A percentile compares a stretch with the other conserved stretches of the same genome.
Evolutionary conservation across 2,797 vertebrate genomes (phyloP).

Genomic region (Tauraco hartlaubi): DNA sequence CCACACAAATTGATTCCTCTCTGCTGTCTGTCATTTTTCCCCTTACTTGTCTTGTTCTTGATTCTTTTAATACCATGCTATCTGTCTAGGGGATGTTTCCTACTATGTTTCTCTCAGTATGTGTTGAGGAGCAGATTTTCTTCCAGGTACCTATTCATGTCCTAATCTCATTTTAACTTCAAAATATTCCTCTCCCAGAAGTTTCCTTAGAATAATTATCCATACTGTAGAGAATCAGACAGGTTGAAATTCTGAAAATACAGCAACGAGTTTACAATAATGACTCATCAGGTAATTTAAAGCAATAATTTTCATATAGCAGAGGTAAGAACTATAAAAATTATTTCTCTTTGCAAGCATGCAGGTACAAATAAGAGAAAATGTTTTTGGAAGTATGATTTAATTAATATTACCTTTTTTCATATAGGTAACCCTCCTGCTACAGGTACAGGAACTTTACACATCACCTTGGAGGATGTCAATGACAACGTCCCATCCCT

Average conservation of each 20-base stretch:
- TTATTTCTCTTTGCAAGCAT: background rate
- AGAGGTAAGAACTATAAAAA: background rate
- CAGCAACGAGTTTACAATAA: background rate
- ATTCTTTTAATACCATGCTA: background rate
- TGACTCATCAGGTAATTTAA: background rate
- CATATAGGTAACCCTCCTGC: constrained; percentile 89
- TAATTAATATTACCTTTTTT: background rate
- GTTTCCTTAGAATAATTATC: constrained; percentile 8
- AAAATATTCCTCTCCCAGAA: constrained; percentile 40
- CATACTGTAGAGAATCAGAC: background rate
- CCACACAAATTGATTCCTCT: background rate
- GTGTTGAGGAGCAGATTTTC: constrained; percentile 14
- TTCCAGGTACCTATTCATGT: constrained; percentile 9
- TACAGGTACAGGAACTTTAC: constrained; percentile 92
- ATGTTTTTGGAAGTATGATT: background rate
- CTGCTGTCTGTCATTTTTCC: background rate
- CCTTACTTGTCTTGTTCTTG: background rate
- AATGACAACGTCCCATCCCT: constrained; percentile 95
- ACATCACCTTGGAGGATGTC: constrained; percentile 91
- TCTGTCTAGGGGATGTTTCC: background rate
- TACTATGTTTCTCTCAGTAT: background rate
- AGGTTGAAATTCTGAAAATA: background rate
- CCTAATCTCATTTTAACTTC: constrained; percentile 3
- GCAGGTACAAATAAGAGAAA: background rate
- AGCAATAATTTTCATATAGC: background rate